phyloP scores from a whole-genome alignment of 2,888 invertebrate genomes.

The Fragum sueziense region DNA sequence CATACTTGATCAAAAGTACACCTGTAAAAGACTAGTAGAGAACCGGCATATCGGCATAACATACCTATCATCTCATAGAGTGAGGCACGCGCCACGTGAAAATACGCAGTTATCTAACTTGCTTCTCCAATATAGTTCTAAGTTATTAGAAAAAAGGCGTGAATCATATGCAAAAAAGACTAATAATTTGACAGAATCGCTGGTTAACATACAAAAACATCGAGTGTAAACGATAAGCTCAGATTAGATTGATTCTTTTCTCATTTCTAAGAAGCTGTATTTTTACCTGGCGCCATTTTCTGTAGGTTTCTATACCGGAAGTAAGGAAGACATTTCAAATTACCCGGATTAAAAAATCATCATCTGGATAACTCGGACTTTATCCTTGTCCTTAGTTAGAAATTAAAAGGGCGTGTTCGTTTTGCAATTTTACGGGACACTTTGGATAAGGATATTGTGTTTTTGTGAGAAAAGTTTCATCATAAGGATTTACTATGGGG shows the following conservation, averaged over 20 bases:
- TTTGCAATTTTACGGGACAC: not conserved
- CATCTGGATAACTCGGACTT: conserved; percentile 9
- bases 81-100: no score
- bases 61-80: conserved; percentile 4
- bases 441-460: not conserved
- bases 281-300: no score
- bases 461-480: not conserved
- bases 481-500: not conserved
- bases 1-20: conserved; percentile 1
- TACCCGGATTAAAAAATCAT: conserved; percentile 15
- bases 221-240: no score
- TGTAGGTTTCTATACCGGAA: not conserved
- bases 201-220: no score
- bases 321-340: not conserved
- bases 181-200: not conserved
- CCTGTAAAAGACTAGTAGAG: not conserved
- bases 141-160: no score
- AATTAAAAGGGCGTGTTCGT: not conserved
- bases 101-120: no score
- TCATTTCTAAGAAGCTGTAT: no score
- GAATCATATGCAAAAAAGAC: no score
- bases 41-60: conserved; percentile 8
- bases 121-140: no score
- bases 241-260: no score
- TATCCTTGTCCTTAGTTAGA: not conserved